Evolutionary conservation across 2,888 invertebrate species (phyloP), one percentile per base, ranked within the genome.

Genomic region (Candidula unifasciata): DNA sequence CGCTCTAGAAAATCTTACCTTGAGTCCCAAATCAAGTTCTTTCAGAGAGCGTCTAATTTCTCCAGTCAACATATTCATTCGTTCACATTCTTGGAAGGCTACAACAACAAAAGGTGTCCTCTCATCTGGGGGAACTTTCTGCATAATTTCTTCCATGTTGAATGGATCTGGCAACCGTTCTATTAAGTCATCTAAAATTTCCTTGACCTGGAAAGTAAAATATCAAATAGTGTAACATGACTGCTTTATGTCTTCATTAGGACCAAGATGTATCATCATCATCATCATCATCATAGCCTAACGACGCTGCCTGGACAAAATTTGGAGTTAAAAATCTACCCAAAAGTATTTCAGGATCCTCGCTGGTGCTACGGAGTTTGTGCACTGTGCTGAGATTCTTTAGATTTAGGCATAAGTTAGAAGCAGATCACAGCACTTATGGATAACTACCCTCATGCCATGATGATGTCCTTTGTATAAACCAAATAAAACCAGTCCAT

Each of bases 81-180:
- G 95, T 93, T 99, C 98, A 92, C 98, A 98, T 94, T 99, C 98
- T 93, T 94, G 98, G 90, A 94, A 93, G 64, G 94, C 94, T 13
- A 99, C 98, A 82, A 98, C 98, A 0, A 98, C 97, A 92, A 98
- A 99, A 0, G 99, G 99, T 0, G 98, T 98, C 81, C 98, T 95
- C 92, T 99, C 98, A 93, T 99, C 98, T 3, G 97, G 97, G 13
- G 93, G 92, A 10, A 93, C 93, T 93, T 98, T 98, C 3, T 96
- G 97, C 96, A 97, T 97, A 87, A 99, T 97, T 93, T 99, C 99
- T 0, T 95, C 93, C 97, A 99, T 98, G 93, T 98, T 98, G 92
- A 99, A 99, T 92, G 98, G 97, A 92, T 98, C 98, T 0, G 98
- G 98, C n/a, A 99, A 94, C 93, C 98, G 98, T 93, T 99, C 98